phyloP scores from a whole-genome alignment of 2,113 vertebrate species.

The Terrapene triunguis region DNA sequence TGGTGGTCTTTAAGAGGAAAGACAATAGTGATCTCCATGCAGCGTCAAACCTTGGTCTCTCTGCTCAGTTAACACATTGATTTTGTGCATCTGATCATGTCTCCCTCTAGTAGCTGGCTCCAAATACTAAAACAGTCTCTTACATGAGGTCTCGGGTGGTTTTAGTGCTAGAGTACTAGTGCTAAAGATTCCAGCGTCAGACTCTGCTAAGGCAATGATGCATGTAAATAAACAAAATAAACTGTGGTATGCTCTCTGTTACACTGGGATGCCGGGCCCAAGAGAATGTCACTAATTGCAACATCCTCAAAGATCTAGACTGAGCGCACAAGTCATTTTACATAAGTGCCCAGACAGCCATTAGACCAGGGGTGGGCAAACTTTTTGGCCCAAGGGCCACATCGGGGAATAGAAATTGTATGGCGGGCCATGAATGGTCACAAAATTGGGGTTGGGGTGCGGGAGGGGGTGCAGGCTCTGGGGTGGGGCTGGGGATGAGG shows the following conservation, averaged over 20 bases:
- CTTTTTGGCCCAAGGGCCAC: no score
- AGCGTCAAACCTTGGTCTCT: neutral
- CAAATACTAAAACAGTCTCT: slow-evolving; percentile 23
- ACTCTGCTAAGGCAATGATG: neutral
- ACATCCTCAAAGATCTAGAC: no score
- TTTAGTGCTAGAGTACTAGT: accelerated
- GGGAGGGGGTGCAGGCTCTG: no score
- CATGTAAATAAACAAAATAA: accelerated
- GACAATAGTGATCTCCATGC: neutral
- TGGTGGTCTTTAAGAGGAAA: slow-evolving; percentile 16
- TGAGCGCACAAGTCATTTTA: neutral
- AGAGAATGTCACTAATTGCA: neutral
- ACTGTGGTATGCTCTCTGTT: neutral
- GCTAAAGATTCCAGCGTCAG: neutral
- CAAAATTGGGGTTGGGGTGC: no score
- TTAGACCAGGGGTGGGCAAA: neutral
- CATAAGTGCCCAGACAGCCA: neutral
- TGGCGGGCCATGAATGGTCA: no score
- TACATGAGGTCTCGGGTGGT: neutral
- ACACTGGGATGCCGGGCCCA: neutral
- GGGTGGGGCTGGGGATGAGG: no score
- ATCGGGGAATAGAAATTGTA: no score
- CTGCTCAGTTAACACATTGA: neutral
- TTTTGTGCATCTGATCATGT: slow-evolving; percentile 48
- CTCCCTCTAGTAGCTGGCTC: slow-evolving; percentile 71